Base-by-base conservation (phyloP, 2,797 vertebrate species). In the Tapera naevia region DNA sequence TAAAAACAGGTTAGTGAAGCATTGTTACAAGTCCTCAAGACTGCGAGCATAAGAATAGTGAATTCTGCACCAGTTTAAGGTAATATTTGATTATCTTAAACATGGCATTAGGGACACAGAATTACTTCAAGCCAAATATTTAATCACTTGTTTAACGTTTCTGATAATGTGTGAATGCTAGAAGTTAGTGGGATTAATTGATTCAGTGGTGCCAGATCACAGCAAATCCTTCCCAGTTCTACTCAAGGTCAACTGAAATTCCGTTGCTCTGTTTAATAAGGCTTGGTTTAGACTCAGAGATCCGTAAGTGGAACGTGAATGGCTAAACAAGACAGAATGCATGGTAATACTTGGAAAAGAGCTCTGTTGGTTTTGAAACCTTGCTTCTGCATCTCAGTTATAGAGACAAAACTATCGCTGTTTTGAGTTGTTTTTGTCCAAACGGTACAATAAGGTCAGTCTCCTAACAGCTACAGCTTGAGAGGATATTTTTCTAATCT, bases 291-390 rank as follows among this genome's bases (percentile, higher is more conserved):
- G 61, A 30, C 48, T 64, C 32, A 10, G 2, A 5, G 5, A 7
- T 84, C 51, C 0, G 0, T 46, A 61, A 80, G 13, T 50, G 22
- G 37, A 64, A 53, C 7, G n/a, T 61, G 28, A 51, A 0, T 33
- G 35, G 62, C 43, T 39, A 51, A 80, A 41, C 54, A 28, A 70
- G 35, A 48, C 50, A 57, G 79, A 90, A 76, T 50, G 45, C 18
- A 9, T 65, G 11, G 24, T 75, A 60, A 33, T 57, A 57, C 11
- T 27, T 76, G 79, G n/a, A 39, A 89, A 89, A 62, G 22, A 53
- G 28, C 87, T 88, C 9, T 51, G 10, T 86, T 2, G 3, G 11
- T n/a, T 74, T 88, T 89, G 72, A 69, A 85, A 80, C 17, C 14
- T 83, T 76, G 13, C 11, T 86, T 66, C 30, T 80, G 60, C 3